Percentiles rank a stretch among this genome's conserved stretches.
phyloP scores from a whole-genome alignment of 2,888 invertebrate genomes.

The Caenorhabditis sinica region DNA sequence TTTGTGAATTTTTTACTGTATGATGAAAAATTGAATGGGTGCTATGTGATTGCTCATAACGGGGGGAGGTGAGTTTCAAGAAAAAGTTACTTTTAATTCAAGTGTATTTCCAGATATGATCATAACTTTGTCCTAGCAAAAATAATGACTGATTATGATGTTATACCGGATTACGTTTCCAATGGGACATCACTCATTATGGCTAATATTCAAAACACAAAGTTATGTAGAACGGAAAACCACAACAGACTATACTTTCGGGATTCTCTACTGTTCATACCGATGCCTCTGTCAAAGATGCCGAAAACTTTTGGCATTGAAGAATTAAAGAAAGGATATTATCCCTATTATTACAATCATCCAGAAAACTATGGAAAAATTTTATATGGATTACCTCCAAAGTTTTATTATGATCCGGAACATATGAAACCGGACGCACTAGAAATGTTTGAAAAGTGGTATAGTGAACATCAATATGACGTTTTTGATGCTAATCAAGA shows the following conservation, averaged over 20 bases:
- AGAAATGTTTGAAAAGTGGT: background rate
- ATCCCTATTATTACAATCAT: conserved; percentile 17
- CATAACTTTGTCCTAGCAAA: conserved; percentile 5
- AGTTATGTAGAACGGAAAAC: background rate
- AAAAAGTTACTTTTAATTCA: background rate
- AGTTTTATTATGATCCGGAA: background rate
- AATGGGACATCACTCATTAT: conserved; percentile 2
- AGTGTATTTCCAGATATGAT: conserved; percentile 5
- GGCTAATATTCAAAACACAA: background rate
- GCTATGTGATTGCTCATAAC: conserved; percentile 15
- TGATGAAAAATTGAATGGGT: background rate
- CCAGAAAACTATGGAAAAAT: conserved; percentile 1
- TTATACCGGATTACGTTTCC: background rate
- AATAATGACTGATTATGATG: background rate
- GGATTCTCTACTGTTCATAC: conserved; percentile 3
- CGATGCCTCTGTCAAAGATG: conserved; percentile 11
- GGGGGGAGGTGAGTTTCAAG: background rate
- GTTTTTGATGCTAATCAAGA: conserved; percentile 4
- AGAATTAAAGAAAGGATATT: conserved; percentile 1
- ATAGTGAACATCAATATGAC: background rate
- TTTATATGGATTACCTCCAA: background rate
- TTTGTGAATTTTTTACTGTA: conserved; percentile 1
- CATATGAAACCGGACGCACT: conserved; percentile 3
- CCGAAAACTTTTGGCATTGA: conserved; percentile 16
- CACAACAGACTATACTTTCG: background rate